Evolutionary conservation across 2,113 vertebrate species (phyloP), one percentile per base, ranked within the genome.

Genomic region (Xenus cinereus): DNA sequence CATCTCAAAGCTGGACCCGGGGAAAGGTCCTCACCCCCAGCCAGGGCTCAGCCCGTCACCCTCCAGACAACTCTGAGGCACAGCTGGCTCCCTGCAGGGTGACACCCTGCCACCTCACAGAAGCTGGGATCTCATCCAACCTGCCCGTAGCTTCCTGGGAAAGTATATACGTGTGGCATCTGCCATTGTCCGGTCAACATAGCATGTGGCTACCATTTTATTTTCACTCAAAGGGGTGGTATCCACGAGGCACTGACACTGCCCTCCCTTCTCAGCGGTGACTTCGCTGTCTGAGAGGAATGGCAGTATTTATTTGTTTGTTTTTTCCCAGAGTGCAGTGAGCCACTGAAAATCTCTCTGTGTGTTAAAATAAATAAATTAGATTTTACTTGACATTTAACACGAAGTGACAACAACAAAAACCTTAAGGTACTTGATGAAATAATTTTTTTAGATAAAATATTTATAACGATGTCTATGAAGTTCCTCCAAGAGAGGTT

Each of bases 361-460:
- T 82, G 56, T 95, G 84, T 93, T 95, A 89, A 96, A 95, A 95
- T 95, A 93, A 96, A 96, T 95, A 97, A 96, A 92, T 92, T 84
- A 91, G 77, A 75, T 84, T 96, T 95, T 89, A 96, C 85, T 92
- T 97, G 94, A 95, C 91, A 73, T 84, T 90, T 95, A 96, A 97
- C 96, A 95, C 27, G 1, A 96, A 95, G 74, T 67, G 74, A 94
- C 95, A 96, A 95, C 79, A 90, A 80, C 78, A 85, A 89, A 92
- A 94, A 93, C 63, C 80, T 94, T 87, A 93, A 93, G 56, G 60
- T 94, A 94, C 94, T 92, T 86, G 91, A 91, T 83, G 45, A 95
- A 96, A 92, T 95, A 92, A 66, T 97, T 95, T 97, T 97, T 95
- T 92, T n/a, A 54, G 87, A 89, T 97, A 53, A 96, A 97, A 95